Evolutionary conservation across 2,113 vertebrate genomes (phyloP).

Genomic region (Boulengeromyrus knoepffleri): DNA sequence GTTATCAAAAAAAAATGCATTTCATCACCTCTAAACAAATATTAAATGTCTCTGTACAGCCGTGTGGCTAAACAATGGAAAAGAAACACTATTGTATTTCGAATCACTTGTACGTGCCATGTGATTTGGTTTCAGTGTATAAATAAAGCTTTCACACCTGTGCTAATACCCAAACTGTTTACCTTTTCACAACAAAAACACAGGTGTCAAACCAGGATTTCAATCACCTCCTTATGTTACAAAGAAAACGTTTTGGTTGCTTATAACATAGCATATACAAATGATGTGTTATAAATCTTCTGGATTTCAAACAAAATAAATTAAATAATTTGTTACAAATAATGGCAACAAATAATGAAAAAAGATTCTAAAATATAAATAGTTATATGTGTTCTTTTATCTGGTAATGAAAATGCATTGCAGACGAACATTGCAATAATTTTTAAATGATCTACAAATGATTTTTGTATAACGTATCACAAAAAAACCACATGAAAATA

Average conservation of each 20-base stretch:
- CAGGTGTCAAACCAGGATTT: not conserved
- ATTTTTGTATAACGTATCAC: not conserved
- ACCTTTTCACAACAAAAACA: not conserved
- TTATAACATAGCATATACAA: not conserved
- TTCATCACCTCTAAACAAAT: slow-evolving; percentile 1
- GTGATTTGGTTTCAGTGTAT: not conserved
- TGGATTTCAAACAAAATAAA: not conserved
- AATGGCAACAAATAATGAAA: not conserved
- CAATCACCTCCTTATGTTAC: not conserved
- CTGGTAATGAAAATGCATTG: not conserved
- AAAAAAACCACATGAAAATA: not conserved
- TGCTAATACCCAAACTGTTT: not conserved
- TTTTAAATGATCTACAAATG: not conserved
- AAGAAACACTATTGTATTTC: not conserved
- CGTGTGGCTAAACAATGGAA: not conserved
- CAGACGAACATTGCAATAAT: not conserved
- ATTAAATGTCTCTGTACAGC: not conserved
- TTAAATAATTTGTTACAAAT: not conserved
- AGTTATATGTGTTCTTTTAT: not conserved
- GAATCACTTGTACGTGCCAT: not conserved
- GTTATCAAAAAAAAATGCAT: not conserved
- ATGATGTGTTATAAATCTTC: not conserved
- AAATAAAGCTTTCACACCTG: not conserved
- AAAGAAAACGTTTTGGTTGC: not conserved
- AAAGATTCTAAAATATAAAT: not conserved